These are phyloP conservation scores for Myotis myotis DNA, from an alignment of 2,797 vertebrate genomes.

Conservation along the genomic window DNA sequence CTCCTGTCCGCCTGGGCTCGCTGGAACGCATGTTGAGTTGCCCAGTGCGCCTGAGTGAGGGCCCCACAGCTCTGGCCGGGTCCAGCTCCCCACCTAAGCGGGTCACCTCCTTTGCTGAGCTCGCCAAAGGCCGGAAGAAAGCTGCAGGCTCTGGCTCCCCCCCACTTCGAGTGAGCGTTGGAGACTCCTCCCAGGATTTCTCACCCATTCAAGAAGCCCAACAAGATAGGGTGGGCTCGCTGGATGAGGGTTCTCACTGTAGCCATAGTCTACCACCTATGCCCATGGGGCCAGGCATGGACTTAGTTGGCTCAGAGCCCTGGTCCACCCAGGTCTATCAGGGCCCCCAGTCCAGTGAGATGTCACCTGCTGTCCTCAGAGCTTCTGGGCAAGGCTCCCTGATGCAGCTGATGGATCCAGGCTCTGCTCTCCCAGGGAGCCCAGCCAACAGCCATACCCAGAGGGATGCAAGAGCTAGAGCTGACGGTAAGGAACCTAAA, in stretches of 20 bases:
- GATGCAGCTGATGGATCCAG: constrained; percentile 78
- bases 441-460: constrained; percentile 77
- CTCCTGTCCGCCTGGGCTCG: constrained; percentile 88
- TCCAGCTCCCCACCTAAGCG: constrained; percentile 85
- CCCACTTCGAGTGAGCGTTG: constrained; percentile 79
- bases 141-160: constrained; percentile 87
- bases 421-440: constrained; percentile 73
- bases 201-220: constrained; percentile 89
- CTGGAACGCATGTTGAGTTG: constrained; percentile 98
- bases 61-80: constrained; percentile 75
- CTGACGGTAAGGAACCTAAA: constrained; percentile 83
- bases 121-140: constrained; percentile 92
- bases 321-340: constrained; percentile 77
- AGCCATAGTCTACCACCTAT: constrained; percentile 87
- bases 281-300: constrained; percentile 87
- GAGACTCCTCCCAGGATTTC: constrained; percentile 93
- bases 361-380: constrained; percentile 71
- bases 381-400: constrained; percentile 78
- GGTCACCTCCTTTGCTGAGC: constrained; percentile 96
- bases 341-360: constrained; percentile 68
- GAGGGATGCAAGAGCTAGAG: constrained; percentile 84
- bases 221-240: constrained; percentile 69
- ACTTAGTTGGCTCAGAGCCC: constrained; percentile 84
- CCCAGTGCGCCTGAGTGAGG: constrained; percentile 93
- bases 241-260: constrained; percentile 78